A percentile compares a stretch with the other conserved stretches of the same genome.
These are phyloP conservation scores for Congeria kusceri DNA, from an alignment of 2,888 invertebrate species.

Conservation along the genomic window DNA sequence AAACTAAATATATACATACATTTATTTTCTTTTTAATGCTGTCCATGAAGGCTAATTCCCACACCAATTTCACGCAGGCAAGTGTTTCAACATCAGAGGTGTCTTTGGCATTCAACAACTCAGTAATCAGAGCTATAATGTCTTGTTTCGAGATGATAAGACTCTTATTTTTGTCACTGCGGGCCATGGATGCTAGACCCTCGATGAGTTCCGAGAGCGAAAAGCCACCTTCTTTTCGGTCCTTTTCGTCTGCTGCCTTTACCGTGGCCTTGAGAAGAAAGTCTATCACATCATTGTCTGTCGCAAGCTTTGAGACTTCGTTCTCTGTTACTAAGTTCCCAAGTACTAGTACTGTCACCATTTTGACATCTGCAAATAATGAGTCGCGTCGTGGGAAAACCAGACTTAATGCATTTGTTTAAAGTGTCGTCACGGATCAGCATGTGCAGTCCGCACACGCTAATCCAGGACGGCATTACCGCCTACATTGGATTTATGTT, in stretches of 20 bases:
- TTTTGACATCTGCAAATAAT: constrained; percentile 68
- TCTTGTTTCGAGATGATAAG: constrained; percentile 68
- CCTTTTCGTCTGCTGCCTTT: constrained; percentile 50
- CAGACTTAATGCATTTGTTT: too few relatives aligned
- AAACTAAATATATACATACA: constrained; percentile 50
- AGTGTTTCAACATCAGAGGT: constrained; percentile 65
- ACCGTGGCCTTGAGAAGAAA: constrained; percentile 66
- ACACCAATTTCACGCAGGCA: constrained; percentile 65
- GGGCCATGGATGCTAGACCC: constrained; percentile 72
- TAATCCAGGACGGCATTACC: too few relatives aligned
- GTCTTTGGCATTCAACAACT: constrained; percentile 55
- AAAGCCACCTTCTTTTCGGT: constrained; percentile 70
- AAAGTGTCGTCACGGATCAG: too few relatives aligned
- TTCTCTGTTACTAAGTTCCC: constrained; percentile 77
- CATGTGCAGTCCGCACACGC: too few relatives aligned
- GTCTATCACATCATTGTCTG: constrained; percentile 70
- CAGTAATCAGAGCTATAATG: constrained; percentile 44
- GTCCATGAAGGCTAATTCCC: constrained; percentile 74
- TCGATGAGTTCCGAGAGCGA: constrained; percentile 72
- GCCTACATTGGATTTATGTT: too few relatives aligned
- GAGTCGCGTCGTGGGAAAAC: too few relatives aligned
- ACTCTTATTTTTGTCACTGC: constrained; percentile 74
- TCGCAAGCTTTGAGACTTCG: constrained; percentile 67
- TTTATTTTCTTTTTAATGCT: constrained; percentile 68
- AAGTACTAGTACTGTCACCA: constrained; percentile 71